Conservation (phyloP, 2,797 vertebrate genomes). For the Cygnus olor region DNA sequence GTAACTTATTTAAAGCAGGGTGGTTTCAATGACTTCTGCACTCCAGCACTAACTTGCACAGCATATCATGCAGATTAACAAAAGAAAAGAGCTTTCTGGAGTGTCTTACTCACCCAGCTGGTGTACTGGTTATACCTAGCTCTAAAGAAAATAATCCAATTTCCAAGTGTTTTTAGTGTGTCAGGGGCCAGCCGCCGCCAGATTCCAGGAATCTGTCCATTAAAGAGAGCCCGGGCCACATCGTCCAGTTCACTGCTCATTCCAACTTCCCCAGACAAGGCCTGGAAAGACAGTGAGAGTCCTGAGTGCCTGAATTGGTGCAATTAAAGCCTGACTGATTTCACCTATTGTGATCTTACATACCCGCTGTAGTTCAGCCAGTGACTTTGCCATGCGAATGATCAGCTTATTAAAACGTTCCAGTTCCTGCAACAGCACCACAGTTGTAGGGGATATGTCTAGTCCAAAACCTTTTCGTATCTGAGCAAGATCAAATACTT, state of each 20-base stretch:
- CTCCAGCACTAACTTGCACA: neutral
- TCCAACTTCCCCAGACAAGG: slow-evolving; percentile 93
- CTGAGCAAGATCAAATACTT: slow-evolving; percentile 86
- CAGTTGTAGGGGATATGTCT: slow-evolving; percentile 84
- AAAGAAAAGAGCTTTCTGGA: neutral
- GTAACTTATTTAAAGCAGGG: neutral
- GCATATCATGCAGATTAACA: neutral
- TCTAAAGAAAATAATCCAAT: slow-evolving; percentile 94
- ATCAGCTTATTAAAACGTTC: slow-evolving; percentile 92
- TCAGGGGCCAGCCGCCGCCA: slow-evolving; percentile 94
- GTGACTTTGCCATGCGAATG: slow-evolving; percentile 84
- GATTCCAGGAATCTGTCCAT: slow-evolving; percentile 90
- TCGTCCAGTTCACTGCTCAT: slow-evolving; percentile 97
- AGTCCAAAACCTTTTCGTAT: slow-evolving; percentile 83
- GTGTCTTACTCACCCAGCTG: slow-evolving; percentile 81
- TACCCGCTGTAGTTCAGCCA: slow-evolving; percentile 91
- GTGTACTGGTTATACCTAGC: slow-evolving; percentile 88
- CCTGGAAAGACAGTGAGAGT: slow-evolving; percentile 70
- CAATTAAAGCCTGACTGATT: neutral
- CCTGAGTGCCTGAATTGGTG: neutral
- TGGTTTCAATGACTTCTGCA: neutral
- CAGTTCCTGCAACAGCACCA: slow-evolving; percentile 94
- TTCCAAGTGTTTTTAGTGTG: slow-evolving; percentile 92
- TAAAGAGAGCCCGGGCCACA: slow-evolving; percentile 89
- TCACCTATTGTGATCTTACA: neutral